Base-by-base conservation (phyloP, 2,888 invertebrate species). In the Strigamia maritima region DNA sequence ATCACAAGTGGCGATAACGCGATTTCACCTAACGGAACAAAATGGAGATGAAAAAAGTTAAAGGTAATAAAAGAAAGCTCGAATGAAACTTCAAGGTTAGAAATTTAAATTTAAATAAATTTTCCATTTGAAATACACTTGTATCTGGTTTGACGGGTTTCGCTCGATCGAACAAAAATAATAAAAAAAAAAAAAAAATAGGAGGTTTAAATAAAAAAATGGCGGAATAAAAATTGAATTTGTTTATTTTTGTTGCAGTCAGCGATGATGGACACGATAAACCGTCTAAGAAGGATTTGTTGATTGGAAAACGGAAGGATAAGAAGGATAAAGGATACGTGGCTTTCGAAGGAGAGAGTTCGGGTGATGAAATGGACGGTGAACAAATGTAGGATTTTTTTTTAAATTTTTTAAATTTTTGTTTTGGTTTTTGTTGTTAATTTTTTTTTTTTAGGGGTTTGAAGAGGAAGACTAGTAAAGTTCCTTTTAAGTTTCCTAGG, bases 261-360 rank as follows among this genome's bases (percentile, higher is more conserved):
- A 94, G 94, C 85, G 94, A 90, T 78, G 80, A 80, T n/a, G 44
- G 65, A 76, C 79, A 82, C 24, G 82, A 82, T 74, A 82, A 82
- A 75, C 76, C 80, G 16, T 80, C 82, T 6, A 80, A 81, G 24
- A 82, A 82, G 78, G 83, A 83, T 78, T 40, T 82, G 7, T 78
- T 82, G 54, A 81, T 81, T 31, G 82, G 82, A 2, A 83, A 82
- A 70, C 84, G 85, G 22, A 94, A 94, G 84, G 94, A 95, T 79
- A 93, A 93, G 83, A 93, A 93, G 86, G 94, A 95, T 84, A 89
- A 93, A 83, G 95, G 96, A 1, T 97, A 97, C 89, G 94, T 94
- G 76, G 94, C 95, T 28, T 88, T 97, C 83, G 96, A 94, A 86
- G 96, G 95, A 65, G 95, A 95, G 86, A 95, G 96, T 84, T 96